These are phyloP conservation scores for Tetrapedia diversipes DNA, from an alignment of 2,888 invertebrate genomes.

Conservation along the genomic window DNA sequence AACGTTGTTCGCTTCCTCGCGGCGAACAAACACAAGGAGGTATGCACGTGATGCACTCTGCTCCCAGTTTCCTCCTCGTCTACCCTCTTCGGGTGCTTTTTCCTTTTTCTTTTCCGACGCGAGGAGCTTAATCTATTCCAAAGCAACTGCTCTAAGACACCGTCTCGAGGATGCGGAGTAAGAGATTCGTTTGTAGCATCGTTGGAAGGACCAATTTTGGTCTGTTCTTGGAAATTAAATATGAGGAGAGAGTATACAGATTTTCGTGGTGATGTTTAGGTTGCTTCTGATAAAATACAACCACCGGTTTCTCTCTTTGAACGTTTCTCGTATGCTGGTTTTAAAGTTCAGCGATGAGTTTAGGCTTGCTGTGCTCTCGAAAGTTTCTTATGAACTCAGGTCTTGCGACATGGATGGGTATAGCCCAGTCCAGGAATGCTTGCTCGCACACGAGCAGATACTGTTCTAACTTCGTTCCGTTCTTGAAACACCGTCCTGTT, in stretches of 20 bases:
- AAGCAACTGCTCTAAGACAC: neutral
- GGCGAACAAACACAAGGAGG: conserved; percentile 3
- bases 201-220: neutral
- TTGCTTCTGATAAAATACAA: conserved; percentile 1
- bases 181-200: neutral
- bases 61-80: neutral
- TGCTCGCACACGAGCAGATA: neutral
- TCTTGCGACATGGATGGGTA: neutral
- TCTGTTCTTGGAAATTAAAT: neutral
- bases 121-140: neutral
- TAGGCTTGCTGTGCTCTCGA: neutral
- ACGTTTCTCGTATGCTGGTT: neutral
- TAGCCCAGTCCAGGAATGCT: neutral
- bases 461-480: neutral
- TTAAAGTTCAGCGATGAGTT: neutral
- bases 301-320: neutral
- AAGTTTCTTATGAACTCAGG: neutral
- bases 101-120: neutral
- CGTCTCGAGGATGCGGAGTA: neutral
- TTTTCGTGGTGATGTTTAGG: too few species aligned
- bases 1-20: conserved; percentile 4
- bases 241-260: too few species aligned
- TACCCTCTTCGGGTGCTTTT: neutral
- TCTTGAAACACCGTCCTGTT: neutral
- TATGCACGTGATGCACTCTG: neutral